These are phyloP conservation scores for Tetragonula carbonaria DNA, from an alignment of 2,888 invertebrate genomes.

Conservation along the genomic window DNA sequence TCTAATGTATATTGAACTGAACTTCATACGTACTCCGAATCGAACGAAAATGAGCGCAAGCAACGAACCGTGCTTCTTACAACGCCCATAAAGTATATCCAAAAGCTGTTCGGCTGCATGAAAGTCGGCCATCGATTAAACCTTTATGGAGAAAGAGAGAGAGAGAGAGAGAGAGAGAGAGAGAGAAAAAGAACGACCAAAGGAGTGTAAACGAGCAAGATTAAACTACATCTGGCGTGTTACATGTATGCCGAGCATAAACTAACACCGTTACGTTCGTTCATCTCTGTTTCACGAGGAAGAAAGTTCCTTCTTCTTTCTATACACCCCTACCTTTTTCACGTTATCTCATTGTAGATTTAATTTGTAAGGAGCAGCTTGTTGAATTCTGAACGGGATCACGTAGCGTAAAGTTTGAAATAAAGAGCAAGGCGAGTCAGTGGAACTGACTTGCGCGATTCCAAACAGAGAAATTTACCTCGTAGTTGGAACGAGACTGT, in stretches of 20 bases:
- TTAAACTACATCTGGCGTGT: conserved; percentile 28
- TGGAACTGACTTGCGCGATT: not conserved
- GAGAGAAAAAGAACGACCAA: conserved; percentile 35
- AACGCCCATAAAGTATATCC: conserved; percentile 44
- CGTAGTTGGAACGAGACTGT: not conserved
- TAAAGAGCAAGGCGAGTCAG: not conserved
- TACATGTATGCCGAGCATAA: conserved; percentile 23
- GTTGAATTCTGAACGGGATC: conserved; percentile 11
- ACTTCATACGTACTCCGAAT: conserved; percentile 43
- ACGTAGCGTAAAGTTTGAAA: not conserved
- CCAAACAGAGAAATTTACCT: not conserved
- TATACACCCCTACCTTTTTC: not conserved
- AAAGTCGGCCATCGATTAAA: conserved; percentile 68
- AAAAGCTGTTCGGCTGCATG: conserved; percentile 39
- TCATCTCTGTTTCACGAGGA: not conserved
- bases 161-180: not conserved
- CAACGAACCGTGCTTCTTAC: conserved; percentile 32
- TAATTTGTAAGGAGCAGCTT: not conserved
- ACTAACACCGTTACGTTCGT: not conserved
- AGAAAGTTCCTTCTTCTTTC: not conserved
- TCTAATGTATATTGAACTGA: conserved; percentile 58
- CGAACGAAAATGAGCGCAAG: conserved; percentile 18
- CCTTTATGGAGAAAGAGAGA: conserved; percentile 27
- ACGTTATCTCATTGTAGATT: not conserved
- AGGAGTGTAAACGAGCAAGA: conserved; percentile 50